Evolutionary conservation across 2,888 invertebrate species (phyloP).

Genomic region (Acleris laterana): DNA sequence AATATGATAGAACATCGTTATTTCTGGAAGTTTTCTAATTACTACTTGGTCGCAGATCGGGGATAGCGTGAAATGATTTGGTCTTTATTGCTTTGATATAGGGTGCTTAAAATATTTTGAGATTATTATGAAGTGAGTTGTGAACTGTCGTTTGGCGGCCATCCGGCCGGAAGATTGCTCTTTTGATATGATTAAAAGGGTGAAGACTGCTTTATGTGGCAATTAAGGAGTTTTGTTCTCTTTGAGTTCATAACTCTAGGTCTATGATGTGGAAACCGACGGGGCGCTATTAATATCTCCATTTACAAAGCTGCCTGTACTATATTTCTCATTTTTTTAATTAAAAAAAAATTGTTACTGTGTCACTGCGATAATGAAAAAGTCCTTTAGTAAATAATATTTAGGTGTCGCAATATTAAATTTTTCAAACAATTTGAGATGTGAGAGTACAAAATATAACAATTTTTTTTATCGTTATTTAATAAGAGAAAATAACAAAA

Average conservation of each 20-base stretch:
- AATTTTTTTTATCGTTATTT: too few species aligned
- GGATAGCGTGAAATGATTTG: constrained; percentile 46
- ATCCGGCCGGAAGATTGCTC: constrained; percentile 81
- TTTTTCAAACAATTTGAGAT: too few species aligned
- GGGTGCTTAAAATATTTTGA: constrained; percentile 43
- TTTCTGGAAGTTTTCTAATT: constrained; percentile 73
- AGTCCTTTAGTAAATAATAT: too few species aligned
- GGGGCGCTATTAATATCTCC: constrained; percentile 6
- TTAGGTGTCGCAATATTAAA: too few species aligned
- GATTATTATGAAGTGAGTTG: constrained; percentile 45
- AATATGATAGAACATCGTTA: constrained; percentile 75
- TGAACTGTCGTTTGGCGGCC: constrained; percentile 59
- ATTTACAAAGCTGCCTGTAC: constrained; percentile 1
- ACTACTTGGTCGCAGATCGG: constrained; percentile 55
- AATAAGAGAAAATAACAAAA: too few species aligned
- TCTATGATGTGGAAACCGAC: constrained; percentile 38
- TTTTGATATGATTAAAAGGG: constrained; percentile 83
- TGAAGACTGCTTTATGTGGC: constrained; percentile 80
- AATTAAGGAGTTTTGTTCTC: constrained; percentile 75
- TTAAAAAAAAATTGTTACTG: too few species aligned
- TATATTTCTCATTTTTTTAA: too few species aligned
- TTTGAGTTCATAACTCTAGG: constrained; percentile 61
- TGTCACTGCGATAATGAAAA: too few species aligned
- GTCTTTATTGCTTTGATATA: constrained; percentile 47
- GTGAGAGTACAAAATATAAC: too few species aligned